Evolutionary conservation across 2,113 vertebrate species (phyloP), one percentile per base, ranked within the genome.

Genomic region (Pitta sordida): DNA sequence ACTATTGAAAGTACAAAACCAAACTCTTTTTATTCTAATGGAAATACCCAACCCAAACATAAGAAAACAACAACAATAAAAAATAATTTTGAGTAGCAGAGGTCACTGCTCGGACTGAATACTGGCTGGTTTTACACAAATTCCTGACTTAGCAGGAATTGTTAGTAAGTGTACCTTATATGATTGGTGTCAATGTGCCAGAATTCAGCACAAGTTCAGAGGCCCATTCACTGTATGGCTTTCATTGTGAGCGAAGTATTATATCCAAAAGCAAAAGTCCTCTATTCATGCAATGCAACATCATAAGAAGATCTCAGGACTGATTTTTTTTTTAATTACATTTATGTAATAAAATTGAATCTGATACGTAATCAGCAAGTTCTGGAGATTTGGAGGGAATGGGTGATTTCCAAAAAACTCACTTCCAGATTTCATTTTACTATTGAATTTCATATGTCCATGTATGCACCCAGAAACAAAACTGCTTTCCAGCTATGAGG

Each of bases 401-500:
- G 11, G 3, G 9, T 27, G 52, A 84, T 63, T 67, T 79, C 17
- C 27, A 32, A 84, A 85, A 26, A 68, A 52, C 4, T 75, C 22
- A 1, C 13, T 91, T 90, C 20, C 18, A 62, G 39, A 56, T 36
- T 76, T 80, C 29, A 46, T 37, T 11, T 62, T 60, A 49, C 5
- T 34, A 5, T 19, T 73, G 29, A 59, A 67, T 49, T 59, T 52
- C 18, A 1, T 32, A 37, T 3, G 22, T 34, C 30, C 24, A 51
- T 0, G 0, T 0, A 1, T 4, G 18, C 13, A 48, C 17, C 5
- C 39, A 83, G 51, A 71, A 74, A 37, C 5, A 84, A 77, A 91
- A 32, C 34, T 37, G 9, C 4, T 75, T 64, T 34, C 32, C 14
- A 46, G 24, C 18, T 55, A 13, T 65, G 32, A 49, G 26, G 27